phyloP scores from a whole-genome alignment of 2,113 vertebrate species.

The Saccopteryx bilineata region DNA sequence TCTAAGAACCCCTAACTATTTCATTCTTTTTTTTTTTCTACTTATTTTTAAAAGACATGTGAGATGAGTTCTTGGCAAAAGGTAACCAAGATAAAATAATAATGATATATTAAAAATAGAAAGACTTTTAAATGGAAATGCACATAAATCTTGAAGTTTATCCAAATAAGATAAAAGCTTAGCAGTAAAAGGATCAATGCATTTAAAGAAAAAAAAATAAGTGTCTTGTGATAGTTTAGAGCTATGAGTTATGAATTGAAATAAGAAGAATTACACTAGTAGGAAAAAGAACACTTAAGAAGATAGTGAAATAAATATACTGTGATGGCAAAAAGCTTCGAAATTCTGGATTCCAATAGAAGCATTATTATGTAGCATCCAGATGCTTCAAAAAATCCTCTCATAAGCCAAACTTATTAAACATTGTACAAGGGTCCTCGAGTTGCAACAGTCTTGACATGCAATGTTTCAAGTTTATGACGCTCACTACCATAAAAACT shows the following conservation, averaged over 20 bases:
- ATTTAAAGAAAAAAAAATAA: not conserved
- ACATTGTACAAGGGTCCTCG: not conserved
- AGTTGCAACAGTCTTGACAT: too few relatives aligned
- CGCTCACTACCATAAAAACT: too few relatives aligned
- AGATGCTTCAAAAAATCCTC: not conserved
- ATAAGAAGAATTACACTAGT: not conserved
- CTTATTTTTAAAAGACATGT: conserved; percentile 7
- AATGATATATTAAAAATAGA: not conserved
- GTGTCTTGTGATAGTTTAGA: conserved; percentile 3
- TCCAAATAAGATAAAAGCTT: not conserved
- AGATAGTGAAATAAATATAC: not conserved
- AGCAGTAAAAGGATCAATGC: not conserved
- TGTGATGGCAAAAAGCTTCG: not conserved
- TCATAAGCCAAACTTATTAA: not conserved
- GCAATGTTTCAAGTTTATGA: too few relatives aligned
- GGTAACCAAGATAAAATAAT: not conserved
- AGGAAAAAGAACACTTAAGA: not conserved
- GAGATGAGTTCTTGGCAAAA: not conserved
- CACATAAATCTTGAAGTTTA: not conserved
- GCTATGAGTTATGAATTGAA: not conserved
- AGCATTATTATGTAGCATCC: not conserved
- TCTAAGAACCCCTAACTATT: not conserved
- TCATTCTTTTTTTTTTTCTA: not conserved
- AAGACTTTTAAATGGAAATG: conserved; percentile 21
- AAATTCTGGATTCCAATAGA: not conserved